A percentile compares a stretch with the other conserved stretches of the same genome.
phyloP scores from a whole-genome alignment of 1,140 invertebrate genomes.

The Heliothis subflexa region DNA sequence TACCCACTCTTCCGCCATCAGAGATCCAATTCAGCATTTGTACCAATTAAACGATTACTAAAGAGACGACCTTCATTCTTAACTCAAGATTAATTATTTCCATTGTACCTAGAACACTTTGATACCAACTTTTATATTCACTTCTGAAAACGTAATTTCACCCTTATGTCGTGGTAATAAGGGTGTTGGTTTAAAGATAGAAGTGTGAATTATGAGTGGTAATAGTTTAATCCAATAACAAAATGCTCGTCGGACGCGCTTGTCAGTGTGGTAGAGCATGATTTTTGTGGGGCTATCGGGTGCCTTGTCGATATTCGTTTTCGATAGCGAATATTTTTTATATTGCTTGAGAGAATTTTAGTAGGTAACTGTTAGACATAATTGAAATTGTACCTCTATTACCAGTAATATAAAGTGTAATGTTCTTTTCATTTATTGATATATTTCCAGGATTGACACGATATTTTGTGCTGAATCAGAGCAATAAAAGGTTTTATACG shows the following conservation, averaged over 20 bases:
- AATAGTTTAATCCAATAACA: slow-evolving; percentile 56
- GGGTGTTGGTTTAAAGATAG: slow-evolving; percentile 4
- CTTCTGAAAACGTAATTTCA: not conserved
- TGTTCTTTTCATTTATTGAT: no score
- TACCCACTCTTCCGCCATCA: slow-evolving; percentile 36
- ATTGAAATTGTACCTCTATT: no score
- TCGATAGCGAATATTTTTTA: slow-evolving; percentile 36
- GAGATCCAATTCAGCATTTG: slow-evolving; percentile 38
- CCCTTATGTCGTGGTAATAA: slow-evolving; percentile 19
- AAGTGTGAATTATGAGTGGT: slow-evolving; percentile 5
- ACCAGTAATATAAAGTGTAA: no score
- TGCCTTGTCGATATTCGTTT: not conserved
- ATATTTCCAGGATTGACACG: no score
- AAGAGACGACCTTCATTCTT: slow-evolving; percentile 48
- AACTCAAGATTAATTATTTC: slow-evolving; percentile 59
- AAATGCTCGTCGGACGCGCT: slow-evolving; percentile 47
- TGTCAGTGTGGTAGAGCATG: slow-evolving; percentile 49
- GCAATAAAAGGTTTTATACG: no score
- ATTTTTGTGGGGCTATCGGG: slow-evolving; percentile 34
- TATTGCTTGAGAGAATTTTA: not conserved
- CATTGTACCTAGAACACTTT: slow-evolving; percentile 53
- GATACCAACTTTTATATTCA: not conserved
- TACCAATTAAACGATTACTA: slow-evolving; percentile 55
- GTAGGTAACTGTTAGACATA: no score
- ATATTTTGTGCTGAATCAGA: no score